These are phyloP conservation scores for Rotaria magnacalcarata DNA, from an alignment of 2,888 invertebrate species.

Conservation along the genomic window DNA sequence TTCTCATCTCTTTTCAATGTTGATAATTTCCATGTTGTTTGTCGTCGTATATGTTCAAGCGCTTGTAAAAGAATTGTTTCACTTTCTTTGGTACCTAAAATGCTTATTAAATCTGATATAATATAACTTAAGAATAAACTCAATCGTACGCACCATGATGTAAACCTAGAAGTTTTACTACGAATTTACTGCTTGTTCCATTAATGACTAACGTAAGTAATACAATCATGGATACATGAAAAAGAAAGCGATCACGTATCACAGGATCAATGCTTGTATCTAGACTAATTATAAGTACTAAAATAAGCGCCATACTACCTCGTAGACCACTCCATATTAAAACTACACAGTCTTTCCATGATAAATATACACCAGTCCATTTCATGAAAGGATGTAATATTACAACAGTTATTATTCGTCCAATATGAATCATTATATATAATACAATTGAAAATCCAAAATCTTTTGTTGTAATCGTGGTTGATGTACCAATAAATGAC, in stretches of 20 bases:
- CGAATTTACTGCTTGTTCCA: not conserved
- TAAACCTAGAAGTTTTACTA: not conserved
- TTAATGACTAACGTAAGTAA: not conserved
- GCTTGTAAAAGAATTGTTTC: not conserved
- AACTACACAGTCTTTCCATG: not conserved
- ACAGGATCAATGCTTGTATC: not conserved
- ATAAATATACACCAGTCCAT: not conserved
- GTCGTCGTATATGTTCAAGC: not conserved
- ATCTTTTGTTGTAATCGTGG: not conserved
- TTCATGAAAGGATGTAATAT: not conserved
- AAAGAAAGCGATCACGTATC: not conserved
- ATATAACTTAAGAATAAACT: not conserved
- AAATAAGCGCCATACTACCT: not conserved
- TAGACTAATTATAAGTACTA: not conserved
- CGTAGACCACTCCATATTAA: not conserved
- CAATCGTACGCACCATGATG: not conserved
- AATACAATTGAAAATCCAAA: not conserved
- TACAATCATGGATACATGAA: constrained; percentile 12
- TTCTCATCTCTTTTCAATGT: not conserved
- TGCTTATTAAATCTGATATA: not conserved
- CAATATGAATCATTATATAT: not conserved
- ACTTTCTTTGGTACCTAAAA: not conserved
- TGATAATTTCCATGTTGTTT: not conserved
- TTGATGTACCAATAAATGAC: not conserved
- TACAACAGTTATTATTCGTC: not conserved